phyloP scores from a whole-genome alignment of 92 coral and sea anemone genomes.

The Ricordea florida region DNA sequence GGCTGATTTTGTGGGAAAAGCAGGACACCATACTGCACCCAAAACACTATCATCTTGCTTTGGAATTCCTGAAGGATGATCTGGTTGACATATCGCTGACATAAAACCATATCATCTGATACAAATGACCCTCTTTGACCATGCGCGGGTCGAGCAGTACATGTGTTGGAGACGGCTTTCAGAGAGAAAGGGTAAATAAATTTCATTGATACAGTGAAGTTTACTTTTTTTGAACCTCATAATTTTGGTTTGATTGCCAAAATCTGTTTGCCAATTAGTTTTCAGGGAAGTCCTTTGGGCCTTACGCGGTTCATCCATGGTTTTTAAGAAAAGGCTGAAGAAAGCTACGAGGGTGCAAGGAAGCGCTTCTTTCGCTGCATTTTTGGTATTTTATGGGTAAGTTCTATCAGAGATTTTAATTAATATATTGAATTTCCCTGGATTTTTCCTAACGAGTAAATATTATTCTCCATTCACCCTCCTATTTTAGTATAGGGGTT shows the following conservation, averaged over 20 bases:
- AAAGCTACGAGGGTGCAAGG: too few species aligned
- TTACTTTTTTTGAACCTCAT: too few species aligned
- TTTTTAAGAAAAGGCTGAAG: background rate
- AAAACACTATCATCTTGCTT: too few species aligned
- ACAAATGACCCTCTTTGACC: conserved; percentile 8
- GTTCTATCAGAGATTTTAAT: background rate
- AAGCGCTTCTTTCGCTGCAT: too few species aligned
- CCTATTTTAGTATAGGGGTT: conserved; percentile 1
- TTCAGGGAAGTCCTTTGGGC: too few species aligned
- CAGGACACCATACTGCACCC: too few species aligned
- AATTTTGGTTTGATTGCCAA: conserved; percentile 1
- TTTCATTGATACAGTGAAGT: background rate
- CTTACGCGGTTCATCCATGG: conserved; percentile 1
- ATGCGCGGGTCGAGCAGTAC: conserved; percentile 1
- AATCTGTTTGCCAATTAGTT: too few species aligned
- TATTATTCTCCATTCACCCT: conserved; percentile 8
- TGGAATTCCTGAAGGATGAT: background rate
- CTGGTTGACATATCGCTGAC: background rate
- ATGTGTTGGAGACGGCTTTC: too few species aligned
- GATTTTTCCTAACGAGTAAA: background rate
- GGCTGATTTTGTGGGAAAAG: too few species aligned
- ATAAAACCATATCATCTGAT: background rate
- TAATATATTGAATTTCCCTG: background rate
- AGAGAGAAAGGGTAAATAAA: conserved; percentile 4
- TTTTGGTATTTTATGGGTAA: too few species aligned